phyloP scores from a whole-genome alignment of 2,888 invertebrate genomes.

The Alcis repandata region DNA sequence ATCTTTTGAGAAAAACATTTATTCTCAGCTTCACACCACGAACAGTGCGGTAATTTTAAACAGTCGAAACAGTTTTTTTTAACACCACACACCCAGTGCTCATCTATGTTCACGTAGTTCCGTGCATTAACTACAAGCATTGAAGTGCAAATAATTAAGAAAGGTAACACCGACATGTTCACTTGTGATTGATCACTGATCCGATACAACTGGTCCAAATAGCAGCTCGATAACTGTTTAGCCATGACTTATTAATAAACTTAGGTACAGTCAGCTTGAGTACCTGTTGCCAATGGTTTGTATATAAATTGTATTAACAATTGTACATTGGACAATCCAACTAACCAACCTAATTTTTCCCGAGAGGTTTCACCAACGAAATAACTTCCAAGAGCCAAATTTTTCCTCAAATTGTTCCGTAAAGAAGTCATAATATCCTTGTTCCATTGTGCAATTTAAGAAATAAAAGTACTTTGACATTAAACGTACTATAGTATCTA shows the following conservation, averaged over 20 bases:
- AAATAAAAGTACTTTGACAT: no score
- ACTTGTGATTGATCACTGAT: slow-evolving; percentile 18
- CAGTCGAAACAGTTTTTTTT: slow-evolving; percentile 74
- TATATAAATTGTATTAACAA: neutral
- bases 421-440: no score
- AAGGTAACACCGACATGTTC: slow-evolving; percentile 48
- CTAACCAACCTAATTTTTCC: no score
- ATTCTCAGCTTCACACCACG: slow-evolving; percentile 73
- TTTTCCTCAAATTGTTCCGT: no score
- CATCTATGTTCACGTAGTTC: slow-evolving; percentile 59
- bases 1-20: slow-evolving; percentile 71
- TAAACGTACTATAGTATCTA: no score
- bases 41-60: slow-evolving; percentile 72
- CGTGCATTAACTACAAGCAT: slow-evolving; percentile 47
- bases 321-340: no score
- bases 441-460: no score
- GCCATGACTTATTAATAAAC: slow-evolving; percentile 63
- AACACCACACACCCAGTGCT: slow-evolving; percentile 72
- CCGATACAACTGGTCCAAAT: slow-evolving; percentile 42
- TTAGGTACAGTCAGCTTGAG: slow-evolving; percentile 15
- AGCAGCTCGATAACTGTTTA: slow-evolving; percentile 60
- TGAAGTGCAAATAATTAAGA: slow-evolving; percentile 47
- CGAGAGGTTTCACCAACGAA: no score
- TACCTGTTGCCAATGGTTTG: neutral
- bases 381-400: no score